A percentile compares a stretch with the other conserved stretches of the same genome.
These are phyloP conservation scores for Phycodurus eques DNA, from an alignment of 2,113 vertebrate genomes.

Conservation along the genomic window DNA sequence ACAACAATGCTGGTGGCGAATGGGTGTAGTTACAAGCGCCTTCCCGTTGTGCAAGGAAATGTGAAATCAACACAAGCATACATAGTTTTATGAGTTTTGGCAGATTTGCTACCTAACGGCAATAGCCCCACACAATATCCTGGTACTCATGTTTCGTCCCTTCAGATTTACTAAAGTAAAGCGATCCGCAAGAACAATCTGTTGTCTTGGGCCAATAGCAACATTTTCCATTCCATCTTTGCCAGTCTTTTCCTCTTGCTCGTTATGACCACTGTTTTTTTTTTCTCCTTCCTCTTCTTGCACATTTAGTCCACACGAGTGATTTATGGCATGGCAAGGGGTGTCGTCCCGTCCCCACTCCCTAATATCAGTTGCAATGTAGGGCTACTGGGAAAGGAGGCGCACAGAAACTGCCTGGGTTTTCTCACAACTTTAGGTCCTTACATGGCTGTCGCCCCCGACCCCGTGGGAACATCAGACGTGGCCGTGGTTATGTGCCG, in stretches of 20 bases:
- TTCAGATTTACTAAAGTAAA: conserved; percentile 50
- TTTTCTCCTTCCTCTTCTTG: conserved; percentile 52
- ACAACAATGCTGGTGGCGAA: conserved; percentile 34
- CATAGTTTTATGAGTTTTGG: not conserved
- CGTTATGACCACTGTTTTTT: conserved; percentile 40
- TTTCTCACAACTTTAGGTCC: conserved; percentile 52
- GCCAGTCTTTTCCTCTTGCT: conserved; percentile 44
- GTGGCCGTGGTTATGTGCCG: conserved; percentile 35
- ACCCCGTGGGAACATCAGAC: conserved; percentile 46
- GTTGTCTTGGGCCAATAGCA: conserved; percentile 63
- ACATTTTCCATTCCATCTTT: conserved; percentile 53
- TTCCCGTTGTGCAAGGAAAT: conserved; percentile 5
- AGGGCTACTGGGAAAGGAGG: conserved; percentile 36
- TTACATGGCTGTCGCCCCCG: conserved; percentile 51
- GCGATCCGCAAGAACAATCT: conserved; percentile 67
- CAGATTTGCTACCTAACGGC: not conserved
- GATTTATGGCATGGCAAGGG: not conserved
- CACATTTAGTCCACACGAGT: conserved; percentile 19
- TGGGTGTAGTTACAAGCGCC: conserved; percentile 24
- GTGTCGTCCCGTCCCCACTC: conserved; percentile 12
- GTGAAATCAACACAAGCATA: not conserved
- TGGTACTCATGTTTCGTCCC: conserved; percentile 27
- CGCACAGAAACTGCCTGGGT: conserved; percentile 52
- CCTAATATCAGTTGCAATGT: conserved; percentile 33
- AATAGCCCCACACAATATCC: not conserved